A percentile compares a stretch with the other conserved stretches of the same genome.
Evolutionary conservation across 2,888 invertebrate genomes (phyloP).

Genomic region (Cerastoderma edule): DNA sequence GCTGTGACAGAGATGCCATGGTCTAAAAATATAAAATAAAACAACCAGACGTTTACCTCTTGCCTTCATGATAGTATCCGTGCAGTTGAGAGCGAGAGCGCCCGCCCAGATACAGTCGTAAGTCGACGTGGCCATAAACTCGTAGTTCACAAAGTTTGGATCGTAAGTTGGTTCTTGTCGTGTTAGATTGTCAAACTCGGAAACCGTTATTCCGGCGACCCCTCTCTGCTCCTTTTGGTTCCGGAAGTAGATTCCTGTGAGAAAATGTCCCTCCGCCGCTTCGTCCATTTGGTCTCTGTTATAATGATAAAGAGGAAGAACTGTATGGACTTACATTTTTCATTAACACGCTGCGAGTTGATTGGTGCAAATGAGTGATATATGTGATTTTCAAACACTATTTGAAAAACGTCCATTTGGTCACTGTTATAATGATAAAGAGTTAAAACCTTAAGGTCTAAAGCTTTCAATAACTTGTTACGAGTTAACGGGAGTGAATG

Average conservation of each 20-base stretch:
- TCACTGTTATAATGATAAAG: too few relatives aligned
- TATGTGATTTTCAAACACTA: too few relatives aligned
- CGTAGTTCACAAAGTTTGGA: not conserved
- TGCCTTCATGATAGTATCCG: slow-evolving; percentile 28
- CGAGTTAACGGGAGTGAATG: too few relatives aligned
- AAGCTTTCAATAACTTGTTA: too few relatives aligned
- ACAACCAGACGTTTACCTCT: slow-evolving; percentile 26
- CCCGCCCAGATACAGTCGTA: slow-evolving; percentile 51
- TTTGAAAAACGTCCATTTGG: too few relatives aligned
- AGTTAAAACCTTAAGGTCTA: too few relatives aligned
- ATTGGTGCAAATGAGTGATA: too few relatives aligned
- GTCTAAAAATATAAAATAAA: too few relatives aligned
- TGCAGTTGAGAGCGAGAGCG: slow-evolving; percentile 54
- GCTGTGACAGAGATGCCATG: too few relatives aligned
- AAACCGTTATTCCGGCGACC: slow-evolving; percentile 32
- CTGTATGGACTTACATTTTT: too few relatives aligned
- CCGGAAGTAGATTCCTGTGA: slow-evolving; percentile 26
- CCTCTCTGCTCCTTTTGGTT: slow-evolving; percentile 40
- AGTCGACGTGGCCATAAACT: slow-evolving; percentile 34
- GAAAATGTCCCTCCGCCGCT: slow-evolving; percentile 39
- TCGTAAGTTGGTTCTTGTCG: not conserved
- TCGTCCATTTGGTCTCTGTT: slow-evolving; percentile 35
- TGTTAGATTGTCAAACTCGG: slow-evolving; percentile 21
- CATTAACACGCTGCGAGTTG: too few relatives aligned
- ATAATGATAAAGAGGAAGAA: not conserved